phyloP scores from a whole-genome alignment of 2,888 invertebrate species.

The Coelopa pilipes region DNA sequence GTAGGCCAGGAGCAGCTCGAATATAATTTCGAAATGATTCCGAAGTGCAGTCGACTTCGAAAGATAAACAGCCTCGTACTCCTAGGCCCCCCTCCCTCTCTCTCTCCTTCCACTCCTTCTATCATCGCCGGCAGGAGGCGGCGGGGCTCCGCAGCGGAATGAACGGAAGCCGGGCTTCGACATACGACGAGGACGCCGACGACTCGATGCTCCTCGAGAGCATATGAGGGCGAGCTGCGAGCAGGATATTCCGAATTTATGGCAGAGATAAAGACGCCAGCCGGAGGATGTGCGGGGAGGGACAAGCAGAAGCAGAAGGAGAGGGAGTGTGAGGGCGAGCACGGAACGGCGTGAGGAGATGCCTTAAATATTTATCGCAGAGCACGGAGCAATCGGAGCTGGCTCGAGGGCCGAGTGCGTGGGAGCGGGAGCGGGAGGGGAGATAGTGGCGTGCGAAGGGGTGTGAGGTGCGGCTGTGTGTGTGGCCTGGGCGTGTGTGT shows the following conservation, averaged over 20 bases:
- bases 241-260: constrained; percentile 1
- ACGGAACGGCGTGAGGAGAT: not conserved
- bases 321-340: not conserved
- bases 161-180: not conserved
- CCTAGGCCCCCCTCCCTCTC: too few species aligned
- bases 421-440: not conserved
- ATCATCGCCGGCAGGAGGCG: too few species aligned
- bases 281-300: not conserved
- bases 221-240: not conserved
- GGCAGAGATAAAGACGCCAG: not conserved
- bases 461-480: not conserved
- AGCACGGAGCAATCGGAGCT: not conserved
- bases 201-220: not conserved
- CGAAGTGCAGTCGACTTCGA: constrained; percentile 15
- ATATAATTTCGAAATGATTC: constrained; percentile 10
- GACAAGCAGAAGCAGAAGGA: not conserved
- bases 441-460: not conserved
- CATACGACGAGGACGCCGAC: not conserved
- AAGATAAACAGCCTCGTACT: constrained; percentile 5
- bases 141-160: too few species aligned
- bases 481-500: not conserved
- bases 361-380: not conserved
- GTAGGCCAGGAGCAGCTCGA: not conserved
- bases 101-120: too few species aligned
- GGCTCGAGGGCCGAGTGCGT: not conserved